A percentile compares a stretch with the other conserved stretches of the same genome.
Conservation (phyloP, 2,888 invertebrate species). For the Priocnemis perturbator region DNA sequence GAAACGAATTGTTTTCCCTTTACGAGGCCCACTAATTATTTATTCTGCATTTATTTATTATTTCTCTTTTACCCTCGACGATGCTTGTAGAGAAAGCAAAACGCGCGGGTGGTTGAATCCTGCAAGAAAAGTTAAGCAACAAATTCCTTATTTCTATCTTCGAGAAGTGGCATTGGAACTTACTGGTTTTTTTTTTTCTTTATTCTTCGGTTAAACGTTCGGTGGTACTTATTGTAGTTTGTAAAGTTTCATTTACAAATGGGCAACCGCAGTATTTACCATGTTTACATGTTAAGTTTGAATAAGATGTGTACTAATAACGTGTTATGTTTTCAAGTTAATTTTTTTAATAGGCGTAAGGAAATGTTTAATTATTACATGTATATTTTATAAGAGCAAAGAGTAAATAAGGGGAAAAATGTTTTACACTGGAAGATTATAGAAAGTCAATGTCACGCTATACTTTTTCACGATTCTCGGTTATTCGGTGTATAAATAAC, state of each 20-base stretch:
- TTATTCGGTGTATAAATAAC: background rate
- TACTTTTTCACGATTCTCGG: background rate
- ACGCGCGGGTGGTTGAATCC: too few species aligned
- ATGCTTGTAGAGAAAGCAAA: too few species aligned
- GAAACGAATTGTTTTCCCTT: too few species aligned
- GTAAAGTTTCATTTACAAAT: slow-evolving; percentile 29
- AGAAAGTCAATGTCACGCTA: slow-evolving; percentile 10
- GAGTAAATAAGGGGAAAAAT: slow-evolving; percentile 23
- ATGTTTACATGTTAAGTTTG: slow-evolving; percentile 37
- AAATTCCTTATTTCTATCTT: background rate
- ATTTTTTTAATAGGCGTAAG: slow-evolving; percentile 29
- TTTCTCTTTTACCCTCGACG: too few species aligned
- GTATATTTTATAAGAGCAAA: slow-evolving; percentile 28
- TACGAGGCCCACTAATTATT: too few species aligned
- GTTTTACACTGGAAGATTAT: slow-evolving; percentile 27
- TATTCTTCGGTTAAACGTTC: slow-evolving; percentile 5
- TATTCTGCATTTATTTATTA: too few species aligned
- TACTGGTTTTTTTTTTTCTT: slow-evolving; percentile 2
- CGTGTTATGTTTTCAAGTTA: slow-evolving; percentile 34
- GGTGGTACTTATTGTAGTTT: slow-evolving; percentile 24
- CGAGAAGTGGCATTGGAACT: background rate
- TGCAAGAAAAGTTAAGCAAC: too few species aligned
- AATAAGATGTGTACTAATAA: slow-evolving; percentile 27
- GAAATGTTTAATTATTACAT: slow-evolving; percentile 34
- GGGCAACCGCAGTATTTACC: slow-evolving; percentile 30